Conservation (phyloP, 2,888 invertebrate genomes). For the Ornithoptera alexandrae region DNA sequence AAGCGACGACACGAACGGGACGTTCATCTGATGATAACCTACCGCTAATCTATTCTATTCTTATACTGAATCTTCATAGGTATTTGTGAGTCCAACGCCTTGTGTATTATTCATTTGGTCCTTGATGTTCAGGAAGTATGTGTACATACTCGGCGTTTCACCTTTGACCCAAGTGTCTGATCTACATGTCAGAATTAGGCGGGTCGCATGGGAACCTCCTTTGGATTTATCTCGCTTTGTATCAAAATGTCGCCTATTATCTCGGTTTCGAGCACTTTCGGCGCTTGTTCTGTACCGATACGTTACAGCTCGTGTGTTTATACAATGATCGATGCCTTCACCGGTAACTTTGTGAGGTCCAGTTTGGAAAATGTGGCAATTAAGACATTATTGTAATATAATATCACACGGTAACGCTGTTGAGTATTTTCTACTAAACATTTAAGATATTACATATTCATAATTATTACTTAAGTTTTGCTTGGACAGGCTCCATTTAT, state of each 20-base stretch:
- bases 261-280: slow-evolving; percentile 71
- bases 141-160: slow-evolving; percentile 57
- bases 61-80: neutral
- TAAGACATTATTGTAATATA: slow-evolving; percentile 30
- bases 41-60: neutral
- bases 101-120: slow-evolving; percentile 29
- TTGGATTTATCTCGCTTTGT: slow-evolving; percentile 71
- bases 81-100: neutral
- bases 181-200: slow-evolving; percentile 51
- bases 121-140: slow-evolving; percentile 37
- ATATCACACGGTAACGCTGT: neutral
- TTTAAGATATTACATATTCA: too few species aligned
- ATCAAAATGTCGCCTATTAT: slow-evolving; percentile 78
- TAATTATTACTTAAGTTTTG: too few species aligned
- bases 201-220: slow-evolving; percentile 72
- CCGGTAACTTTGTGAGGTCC: slow-evolving; percentile 48
- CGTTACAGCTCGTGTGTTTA: slow-evolving; percentile 60
- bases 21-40: neutral
- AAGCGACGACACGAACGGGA: neutral
- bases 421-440: neutral
- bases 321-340: slow-evolving; percentile 74
- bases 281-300: slow-evolving; percentile 68
- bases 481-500: too few species aligned
- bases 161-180: slow-evolving; percentile 53
- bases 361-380: slow-evolving; percentile 20